phyloP scores from a whole-genome alignment of 2,888 invertebrate species.

The Amphipoea oculea region DNA sequence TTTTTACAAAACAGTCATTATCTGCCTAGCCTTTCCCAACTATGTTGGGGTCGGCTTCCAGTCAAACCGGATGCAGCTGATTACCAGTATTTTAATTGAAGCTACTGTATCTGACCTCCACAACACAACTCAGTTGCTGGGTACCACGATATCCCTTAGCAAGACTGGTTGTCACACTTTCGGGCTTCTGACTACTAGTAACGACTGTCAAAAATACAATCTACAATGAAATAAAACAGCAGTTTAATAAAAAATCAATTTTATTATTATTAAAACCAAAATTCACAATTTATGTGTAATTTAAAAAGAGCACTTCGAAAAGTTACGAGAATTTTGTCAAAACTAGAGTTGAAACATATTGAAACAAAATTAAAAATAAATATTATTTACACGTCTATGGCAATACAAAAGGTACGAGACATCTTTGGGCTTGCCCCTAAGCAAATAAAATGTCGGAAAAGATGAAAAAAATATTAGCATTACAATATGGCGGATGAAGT shows the following conservation, averaged over 20 bases:
- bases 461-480: not conserved
- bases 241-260: conserved; percentile 70
- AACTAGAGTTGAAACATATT: conserved; percentile 54
- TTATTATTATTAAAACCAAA: conserved; percentile 78
- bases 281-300: conserved; percentile 71
- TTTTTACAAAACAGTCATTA: not conserved
- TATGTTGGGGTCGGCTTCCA: not conserved
- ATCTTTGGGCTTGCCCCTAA: conserved; percentile 82
- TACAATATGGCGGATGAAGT: not conserved
- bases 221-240: conserved; percentile 50
- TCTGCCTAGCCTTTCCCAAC: not conserved
- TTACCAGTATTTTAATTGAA: too few relatives aligned
- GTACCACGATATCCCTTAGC: too few relatives aligned
- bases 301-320: conserved; percentile 67
- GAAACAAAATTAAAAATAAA: conserved; percentile 73
- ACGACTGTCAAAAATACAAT: not conserved
- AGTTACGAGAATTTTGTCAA: conserved; percentile 62
- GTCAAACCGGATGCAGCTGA: not conserved
- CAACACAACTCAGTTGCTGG: too few relatives aligned
- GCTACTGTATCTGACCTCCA: not conserved
- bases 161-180: not conserved
- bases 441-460: conserved; percentile 49
- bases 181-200: not conserved
- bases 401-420: conserved; percentile 79
- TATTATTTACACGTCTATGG: conserved; percentile 83